Base-by-base conservation (phyloP, 1,140 invertebrate genomes). In the Chironomus tepperi region DNA sequence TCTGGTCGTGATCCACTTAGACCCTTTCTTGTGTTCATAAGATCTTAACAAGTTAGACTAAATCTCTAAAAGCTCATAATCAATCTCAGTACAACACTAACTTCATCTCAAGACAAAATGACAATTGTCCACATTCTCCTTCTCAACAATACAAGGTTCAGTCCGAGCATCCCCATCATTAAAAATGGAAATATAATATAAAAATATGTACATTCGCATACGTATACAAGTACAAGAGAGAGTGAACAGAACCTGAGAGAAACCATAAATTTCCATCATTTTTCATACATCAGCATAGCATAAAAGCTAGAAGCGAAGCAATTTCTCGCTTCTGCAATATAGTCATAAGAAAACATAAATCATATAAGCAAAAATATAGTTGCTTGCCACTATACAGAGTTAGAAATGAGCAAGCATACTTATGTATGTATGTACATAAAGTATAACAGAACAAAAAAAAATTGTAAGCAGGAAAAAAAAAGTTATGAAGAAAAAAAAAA, bases 201-300 rank as follows among this genome's bases (percentile, higher is more conserved):
- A 34, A 57, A 57, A n/a, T 34, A 34, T 57, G 47, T 57, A 57
- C n/a, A 47, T 57, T 12, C 47, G 12, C 15, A 57, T 12, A 57
- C 47, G 47, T 34, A 34, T 34, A 47, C 43, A 15, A 57, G 12
- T 12, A 57, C 47, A 12, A n/a, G 47, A 57, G 43, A 47, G 8
- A 47, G 8, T 12, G 43, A 43, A n/a, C n/a, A n/a, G n/a, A n/a
- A n/a, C n/a, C n/a, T n/a, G 42, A 43, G 10, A 47, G 47, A 57
- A 57, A 57, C 47, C 47, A 57, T 57, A 57, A 57, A 57, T 57
- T 57, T 57, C 47, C 47, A 57, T 57, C 47, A 57, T 57, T 57
- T 57, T n/a, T 57, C 12, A 57, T 57, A 57, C 47, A 57, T 57
- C 47, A 57, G 47, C 47, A 57, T 57, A 57, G 47, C 5, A 57